Evolutionary conservation across 2,797 vertebrate genomes (phyloP).

Genomic region (Crocodylus rhombifer): DNA sequence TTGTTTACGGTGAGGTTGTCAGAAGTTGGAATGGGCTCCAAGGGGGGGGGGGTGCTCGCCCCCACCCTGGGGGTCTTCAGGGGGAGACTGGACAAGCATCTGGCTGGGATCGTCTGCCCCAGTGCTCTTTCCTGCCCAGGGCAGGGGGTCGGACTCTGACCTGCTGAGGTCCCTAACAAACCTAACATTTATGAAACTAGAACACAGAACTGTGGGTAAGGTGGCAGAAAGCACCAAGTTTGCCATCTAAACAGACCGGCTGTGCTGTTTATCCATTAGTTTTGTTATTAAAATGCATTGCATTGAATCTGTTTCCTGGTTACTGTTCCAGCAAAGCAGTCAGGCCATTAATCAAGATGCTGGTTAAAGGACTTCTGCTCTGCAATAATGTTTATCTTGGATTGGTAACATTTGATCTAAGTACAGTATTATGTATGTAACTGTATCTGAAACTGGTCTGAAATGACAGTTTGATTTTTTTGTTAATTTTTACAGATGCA

Average conservation of each 20-base stretch:
- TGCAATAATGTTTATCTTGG: constrained; percentile 56
- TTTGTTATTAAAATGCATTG: constrained; percentile 66
- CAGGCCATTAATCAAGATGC: constrained; percentile 68
- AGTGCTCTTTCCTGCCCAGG: no score
- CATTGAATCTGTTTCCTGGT: constrained; percentile 56
- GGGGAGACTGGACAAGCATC: no score
- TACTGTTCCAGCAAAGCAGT: constrained; percentile 60
- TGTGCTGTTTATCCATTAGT: constrained; percentile 53
- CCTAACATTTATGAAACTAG: neutral
- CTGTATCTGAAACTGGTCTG: constrained; percentile 23
- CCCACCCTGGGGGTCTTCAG: no score
- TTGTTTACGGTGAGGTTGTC: no score
- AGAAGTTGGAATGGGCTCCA: no score
- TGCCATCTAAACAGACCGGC: constrained; percentile 43
- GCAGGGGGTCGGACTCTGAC: no score
- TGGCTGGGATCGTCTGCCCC: no score
- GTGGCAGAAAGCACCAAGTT: constrained; percentile 45
- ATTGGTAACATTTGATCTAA: constrained; percentile 6
- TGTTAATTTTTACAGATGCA: constrained; percentile 91
- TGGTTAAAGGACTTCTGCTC: constrained; percentile 61
- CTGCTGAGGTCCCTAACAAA: no score
- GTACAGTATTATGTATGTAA: neutral
- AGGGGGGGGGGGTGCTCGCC: no score
- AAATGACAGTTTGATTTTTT: constrained; percentile 48
- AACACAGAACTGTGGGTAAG: constrained; percentile 55